Percentiles rank a stretch among this genome's conserved stretches.
These are phyloP conservation scores for Heterodera schachtii DNA, from an alignment of 1,140 invertebrate species.

Conservation along the genomic window DNA sequence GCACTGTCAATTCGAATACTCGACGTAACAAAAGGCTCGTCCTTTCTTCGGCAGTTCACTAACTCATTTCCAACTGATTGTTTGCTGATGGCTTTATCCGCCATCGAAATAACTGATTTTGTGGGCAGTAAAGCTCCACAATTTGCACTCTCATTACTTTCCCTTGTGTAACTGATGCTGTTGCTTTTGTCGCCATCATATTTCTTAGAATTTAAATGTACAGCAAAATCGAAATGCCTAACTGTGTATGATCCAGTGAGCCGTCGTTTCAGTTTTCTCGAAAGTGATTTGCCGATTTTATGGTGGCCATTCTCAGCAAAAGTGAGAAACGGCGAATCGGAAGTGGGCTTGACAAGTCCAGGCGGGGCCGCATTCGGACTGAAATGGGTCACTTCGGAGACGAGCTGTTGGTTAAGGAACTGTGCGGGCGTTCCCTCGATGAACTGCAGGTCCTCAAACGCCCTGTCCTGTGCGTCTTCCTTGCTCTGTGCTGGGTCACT, in stretches of 20 bases:
- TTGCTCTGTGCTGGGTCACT: conserved; percentile 11
- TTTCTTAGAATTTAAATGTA: conserved; percentile 30
- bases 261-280: conserved; percentile 26
- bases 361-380: conserved; percentile 12
- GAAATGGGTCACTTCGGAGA: background rate
- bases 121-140: background rate
- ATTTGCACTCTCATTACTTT: conserved; percentile 19
- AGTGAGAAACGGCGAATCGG: conserved; percentile 5
- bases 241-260: conserved; percentile 40
- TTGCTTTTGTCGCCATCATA: conserved; percentile 40
- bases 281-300: conserved; percentile 27
- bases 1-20: conserved; percentile 41
- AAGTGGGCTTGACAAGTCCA: conserved; percentile 36
- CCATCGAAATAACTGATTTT: background rate
- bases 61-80: conserved; percentile 7
- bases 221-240: background rate
- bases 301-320: background rate
- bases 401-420: conserved; percentile 26
- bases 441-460: conserved; percentile 27
- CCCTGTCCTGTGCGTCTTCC: background rate
- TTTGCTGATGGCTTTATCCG: background rate
- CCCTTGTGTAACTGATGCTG: conserved; percentile 33
- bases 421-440: conserved; percentile 28
- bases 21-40: conserved; percentile 28
- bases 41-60: background rate